Base-by-base conservation (phyloP, 2,888 invertebrate species). In the Eugnorisma glareosa region DNA sequence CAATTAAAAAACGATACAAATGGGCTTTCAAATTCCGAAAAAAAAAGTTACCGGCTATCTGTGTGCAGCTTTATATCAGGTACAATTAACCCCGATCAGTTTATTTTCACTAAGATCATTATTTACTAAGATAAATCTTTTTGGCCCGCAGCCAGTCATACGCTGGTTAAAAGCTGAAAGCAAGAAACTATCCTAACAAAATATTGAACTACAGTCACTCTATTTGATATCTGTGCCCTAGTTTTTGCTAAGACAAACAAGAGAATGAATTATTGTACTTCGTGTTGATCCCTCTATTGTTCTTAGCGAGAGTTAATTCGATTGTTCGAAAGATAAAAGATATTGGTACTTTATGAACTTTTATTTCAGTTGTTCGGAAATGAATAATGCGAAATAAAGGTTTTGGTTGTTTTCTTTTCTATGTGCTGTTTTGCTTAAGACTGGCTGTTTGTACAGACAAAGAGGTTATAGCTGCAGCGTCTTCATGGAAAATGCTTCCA, bases 231-330 rank as follows among this genome's bases (percentile, higher is more conserved):
- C 43, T 61, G 69, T 73, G 83, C 69, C 74, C 83, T 72, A 87
- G 77, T 86, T 86, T 81, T 79, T 74, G 75, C 70, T 79, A 73
- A 84, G 73, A 86, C 75, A 85, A 88, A 88, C 86, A 88, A 84
- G 67, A 18, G 51, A 66, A 83, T 86, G 86, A 88, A 83, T 88
- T 86, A 87, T 87, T 73, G 74, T 75, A 76, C 67, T 75, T 82
- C 83, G 84, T 87, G 85, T 80, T 88, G 86, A 87, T 86, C 59
- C 68, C 64, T 70, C 67, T 64, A 79, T 88, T 88, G 82, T 87
- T 81, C 79, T 85, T 75, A 37, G 48, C 37, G 51, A 45, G 68
- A n/a, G 35, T 79, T 82, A 76, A 84, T 83, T 84, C 78, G 72
- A 78, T 73, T 79, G 70, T 70, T 81, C 72, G 68, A 81, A 79